Percentiles rank a stretch among this genome's conserved stretches.
Evolutionary conservation across 2,797 vertebrate species (phyloP).

Genomic region (Gambelia wislizenii): DNA sequence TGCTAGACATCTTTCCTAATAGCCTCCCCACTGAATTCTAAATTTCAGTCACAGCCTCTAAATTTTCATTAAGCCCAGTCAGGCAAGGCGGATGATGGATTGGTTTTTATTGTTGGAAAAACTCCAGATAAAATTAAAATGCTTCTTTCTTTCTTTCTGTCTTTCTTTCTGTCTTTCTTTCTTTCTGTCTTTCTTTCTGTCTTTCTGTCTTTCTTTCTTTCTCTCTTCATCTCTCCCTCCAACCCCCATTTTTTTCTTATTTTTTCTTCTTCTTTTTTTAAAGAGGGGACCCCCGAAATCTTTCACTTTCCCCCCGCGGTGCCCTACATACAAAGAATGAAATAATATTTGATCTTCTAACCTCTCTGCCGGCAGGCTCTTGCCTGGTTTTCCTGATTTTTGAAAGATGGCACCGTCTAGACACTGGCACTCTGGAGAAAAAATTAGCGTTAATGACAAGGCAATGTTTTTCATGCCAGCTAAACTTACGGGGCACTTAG

Average conservation of each 20-base stretch:
- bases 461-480: not conserved
- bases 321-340: conserved; percentile 53
- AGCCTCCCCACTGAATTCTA: conserved; percentile 73
- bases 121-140: conserved; percentile 72
- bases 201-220: conserved; percentile 20
- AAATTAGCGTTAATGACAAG: not conserved
- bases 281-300: conserved; percentile 10
- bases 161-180: conserved; percentile 1
- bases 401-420: conserved; percentile 59
- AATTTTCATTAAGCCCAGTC: conserved; percentile 78
- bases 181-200: not conserved
- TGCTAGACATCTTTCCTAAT: conserved; percentile 70
- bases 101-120: conserved; percentile 75
- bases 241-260: too few species aligned
- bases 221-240: not conserved
- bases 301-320: conserved; percentile 41
- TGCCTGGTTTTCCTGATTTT: conserved; percentile 47
- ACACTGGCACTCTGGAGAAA: not conserved
- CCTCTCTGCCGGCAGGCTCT: conserved; percentile 22
- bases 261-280: not conserved
- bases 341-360: conserved; percentile 49
- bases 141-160: conserved; percentile 50
- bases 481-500: not conserved
- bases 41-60: conserved; percentile 76
- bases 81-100: conserved; percentile 70